Conservation (phyloP, 1,140 invertebrate species). For the Batillaria attramentaria region DNA sequence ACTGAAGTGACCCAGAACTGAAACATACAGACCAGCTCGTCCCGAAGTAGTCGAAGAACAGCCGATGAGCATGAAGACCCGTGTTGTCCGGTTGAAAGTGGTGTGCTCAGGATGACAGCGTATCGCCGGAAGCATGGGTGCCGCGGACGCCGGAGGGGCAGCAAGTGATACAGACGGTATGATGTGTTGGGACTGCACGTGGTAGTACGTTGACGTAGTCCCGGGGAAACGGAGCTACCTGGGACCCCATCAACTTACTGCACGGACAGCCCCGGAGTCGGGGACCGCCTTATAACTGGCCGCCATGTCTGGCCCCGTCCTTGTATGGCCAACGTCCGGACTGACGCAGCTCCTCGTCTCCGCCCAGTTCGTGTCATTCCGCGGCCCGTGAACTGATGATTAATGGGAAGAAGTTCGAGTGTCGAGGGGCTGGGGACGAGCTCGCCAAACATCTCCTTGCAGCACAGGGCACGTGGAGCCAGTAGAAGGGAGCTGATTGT, state of each 20-base stretch:
- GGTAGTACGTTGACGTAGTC: constrained; percentile 67
- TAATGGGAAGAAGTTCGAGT: no score
- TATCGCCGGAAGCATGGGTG: background rate
- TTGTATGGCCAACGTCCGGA: background rate
- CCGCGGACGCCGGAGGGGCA: background rate
- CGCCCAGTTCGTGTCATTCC: background rate
- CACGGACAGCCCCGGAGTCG: constrained; percentile 35
- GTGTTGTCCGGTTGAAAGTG: background rate
- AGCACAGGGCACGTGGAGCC: no score
- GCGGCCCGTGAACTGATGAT: no score
- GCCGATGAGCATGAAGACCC: background rate
- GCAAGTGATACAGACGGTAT: background rate
- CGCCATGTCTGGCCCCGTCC: background rate
- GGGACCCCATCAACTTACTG: constrained; percentile 68
- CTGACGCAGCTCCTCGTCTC: background rate
- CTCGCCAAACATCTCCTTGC: no score
- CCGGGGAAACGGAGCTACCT: constrained; percentile 60
- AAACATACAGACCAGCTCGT: background rate
- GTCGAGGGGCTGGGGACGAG: no score
- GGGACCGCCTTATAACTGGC: constrained; percentile 9
- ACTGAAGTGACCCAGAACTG: background rate
- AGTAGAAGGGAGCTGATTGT: no score
- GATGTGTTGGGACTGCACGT: constrained; percentile 29
- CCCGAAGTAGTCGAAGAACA: background rate
- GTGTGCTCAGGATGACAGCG: background rate